A percentile compares a stretch with the other conserved stretches of the same genome.
Evolutionary conservation across 2,888 invertebrate species (phyloP).

Genomic region (Dermolepida albohirtum): DNA sequence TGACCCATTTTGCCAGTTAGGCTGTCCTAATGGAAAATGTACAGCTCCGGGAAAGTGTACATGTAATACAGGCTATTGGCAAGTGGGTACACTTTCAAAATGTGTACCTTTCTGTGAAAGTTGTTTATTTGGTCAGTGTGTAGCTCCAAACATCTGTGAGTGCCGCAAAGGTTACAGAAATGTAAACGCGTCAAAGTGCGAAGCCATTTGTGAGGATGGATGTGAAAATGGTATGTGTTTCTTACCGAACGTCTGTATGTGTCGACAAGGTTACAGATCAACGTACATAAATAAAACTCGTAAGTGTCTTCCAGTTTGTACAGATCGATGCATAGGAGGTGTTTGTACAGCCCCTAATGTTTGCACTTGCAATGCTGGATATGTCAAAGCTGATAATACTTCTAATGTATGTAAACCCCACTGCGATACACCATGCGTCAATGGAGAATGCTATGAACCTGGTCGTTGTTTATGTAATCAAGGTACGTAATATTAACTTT

Average conservation of each 20-base stretch:
- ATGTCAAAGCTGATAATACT: neutral
- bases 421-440: conserved; percentile 53
- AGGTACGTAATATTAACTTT: conserved; percentile 30
- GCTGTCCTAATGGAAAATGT: conserved; percentile 45
- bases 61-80: conserved; percentile 42
- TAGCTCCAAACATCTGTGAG: conserved; percentile 58
- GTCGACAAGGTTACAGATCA: conserved; percentile 49
- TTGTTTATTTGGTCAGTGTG: conserved; percentile 60
- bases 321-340: conserved; percentile 46
- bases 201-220: conserved; percentile 33
- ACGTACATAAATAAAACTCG: conserved; percentile 38
- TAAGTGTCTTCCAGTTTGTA: conserved; percentile 54
- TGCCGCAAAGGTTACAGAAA: conserved; percentile 69
- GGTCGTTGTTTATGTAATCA: conserved; percentile 46
- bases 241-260: conserved; percentile 49
- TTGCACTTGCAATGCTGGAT: conserved; percentile 43
- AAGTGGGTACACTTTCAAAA: too few relatives aligned
- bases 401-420: conserved; percentile 40
- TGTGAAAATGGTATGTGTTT: conserved; percentile 46
- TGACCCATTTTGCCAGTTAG: conserved; percentile 41
- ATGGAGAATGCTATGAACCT: conserved; percentile 55
- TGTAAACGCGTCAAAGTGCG: conserved; percentile 59
- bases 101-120: conserved; percentile 51
- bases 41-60: conserved; percentile 44
- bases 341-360: conserved; percentile 50